Evolutionary conservation across 1,140 invertebrate species (phyloP).

Genomic region (Cydia strobilella): DNA sequence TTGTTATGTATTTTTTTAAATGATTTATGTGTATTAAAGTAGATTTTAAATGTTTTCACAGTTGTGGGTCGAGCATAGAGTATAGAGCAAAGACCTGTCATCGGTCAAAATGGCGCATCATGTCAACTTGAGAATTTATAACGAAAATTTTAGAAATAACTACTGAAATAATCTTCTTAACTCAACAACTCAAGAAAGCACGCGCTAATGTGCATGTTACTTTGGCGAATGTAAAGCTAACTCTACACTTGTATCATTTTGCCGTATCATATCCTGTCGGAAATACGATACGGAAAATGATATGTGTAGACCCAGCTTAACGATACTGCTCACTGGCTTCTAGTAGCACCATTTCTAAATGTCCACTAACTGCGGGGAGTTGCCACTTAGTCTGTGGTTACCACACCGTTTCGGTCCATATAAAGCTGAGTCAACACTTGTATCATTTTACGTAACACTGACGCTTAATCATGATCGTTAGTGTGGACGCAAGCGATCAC

Average conservation of each 20-base stretch:
- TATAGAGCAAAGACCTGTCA: background rate
- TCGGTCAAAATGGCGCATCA: background rate
- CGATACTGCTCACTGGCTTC: slow-evolving; percentile 6
- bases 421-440: too few relatives aligned
- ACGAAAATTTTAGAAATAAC: background rate
- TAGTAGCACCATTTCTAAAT: slow-evolving; percentile 23
- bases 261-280: too few relatives aligned
- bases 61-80: slow-evolving; percentile 6
- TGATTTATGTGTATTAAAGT: slow-evolving; percentile 22
- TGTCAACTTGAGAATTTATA: background rate
- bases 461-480: too few relatives aligned
- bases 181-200: background rate
- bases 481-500: too few relatives aligned
- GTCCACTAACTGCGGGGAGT: background rate
- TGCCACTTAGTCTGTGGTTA: too few relatives aligned
- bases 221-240: background rate
- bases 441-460: too few relatives aligned
- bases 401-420: slow-evolving; percentile 7
- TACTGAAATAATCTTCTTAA: too few relatives aligned
- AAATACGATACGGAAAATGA: background rate
- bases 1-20: slow-evolving; percentile 32
- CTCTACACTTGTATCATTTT: too few relatives aligned
- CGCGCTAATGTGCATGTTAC: background rate
- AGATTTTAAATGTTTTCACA: slow-evolving; percentile 3
- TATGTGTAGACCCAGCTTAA: background rate